Base-by-base conservation (phyloP, 2,113 vertebrate genomes). In the Centropus unirufus region DNA sequence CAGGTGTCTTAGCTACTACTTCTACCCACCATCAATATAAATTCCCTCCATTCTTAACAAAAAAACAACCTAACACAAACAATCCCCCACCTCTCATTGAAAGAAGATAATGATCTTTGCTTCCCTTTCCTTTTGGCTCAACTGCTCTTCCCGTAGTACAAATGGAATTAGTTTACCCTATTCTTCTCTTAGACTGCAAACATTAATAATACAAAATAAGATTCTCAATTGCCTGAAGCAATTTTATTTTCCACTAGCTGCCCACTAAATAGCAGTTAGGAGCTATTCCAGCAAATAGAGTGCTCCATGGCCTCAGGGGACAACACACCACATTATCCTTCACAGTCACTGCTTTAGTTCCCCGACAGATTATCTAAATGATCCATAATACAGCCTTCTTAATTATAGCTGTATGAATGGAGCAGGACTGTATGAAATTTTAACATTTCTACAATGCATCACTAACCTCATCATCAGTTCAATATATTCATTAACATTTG, bases 231-330 rank as follows among this genome's bases (percentile, higher is more conserved):
- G 87, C 93, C 82, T 89, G 82, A 90, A 79, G 89, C 88, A 86
- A 81, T 96, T 94, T 96, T 92, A 95, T 95, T 94, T 95, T 94
- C 88, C 86, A 86, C 72, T 88, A 88, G 82, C 83, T 97, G 76
- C 94, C 79, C 86, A 88, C 92, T 95, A 97, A 95, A 97, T 80
- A 88, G 90, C 86, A 93, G 93, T 88, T 93, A 88, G 72, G 85
- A 95, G 69, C 84, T 85, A 91, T 94, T 93, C 67, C 82, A 94
- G 84, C 58, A 91, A 94, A 96, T 87, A 78, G 78, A 96, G 89
- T 44, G 12, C 63, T 92, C 81, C 69, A 40, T 40, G 49, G 92
- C 78, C 89, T 73, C 72, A 44, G 46, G 86, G 78, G 62, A 95
- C 1, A 9, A 57, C 46, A 84, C 0, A 8, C 89, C 81, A 93